These are phyloP conservation scores for Lophotriccus pileatus DNA, from an alignment of 2,797 vertebrate genomes.

Conservation along the genomic window DNA sequence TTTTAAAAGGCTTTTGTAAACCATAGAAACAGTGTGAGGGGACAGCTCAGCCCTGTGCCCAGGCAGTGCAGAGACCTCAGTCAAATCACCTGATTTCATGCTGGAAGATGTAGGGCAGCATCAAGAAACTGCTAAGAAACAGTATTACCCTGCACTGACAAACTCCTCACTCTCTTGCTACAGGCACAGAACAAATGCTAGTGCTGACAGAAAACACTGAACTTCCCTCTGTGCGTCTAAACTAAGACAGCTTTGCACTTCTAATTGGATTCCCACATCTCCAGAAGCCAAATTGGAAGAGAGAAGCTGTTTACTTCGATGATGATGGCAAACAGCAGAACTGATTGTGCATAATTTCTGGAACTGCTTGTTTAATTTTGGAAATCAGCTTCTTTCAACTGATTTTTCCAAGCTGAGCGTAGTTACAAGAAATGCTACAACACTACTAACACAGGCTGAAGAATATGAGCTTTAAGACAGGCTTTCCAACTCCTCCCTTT, in stretches of 20 bases:
- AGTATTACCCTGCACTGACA: neutral
- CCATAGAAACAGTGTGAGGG: neutral
- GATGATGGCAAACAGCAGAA: constrained; percentile 19
- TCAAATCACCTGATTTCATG: neutral
- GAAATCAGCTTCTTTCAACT: neutral
- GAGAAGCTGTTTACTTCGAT: neutral
- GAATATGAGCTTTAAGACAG: neutral
- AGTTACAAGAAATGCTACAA: neutral
- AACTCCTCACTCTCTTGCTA: neutral
- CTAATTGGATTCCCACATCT: neutral
- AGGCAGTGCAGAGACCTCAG: neutral
- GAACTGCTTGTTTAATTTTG: neutral
- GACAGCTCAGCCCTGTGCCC: neutral
- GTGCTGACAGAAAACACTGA: neutral
- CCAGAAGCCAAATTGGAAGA: neutral
- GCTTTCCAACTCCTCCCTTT: neutral
- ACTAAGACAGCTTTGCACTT: neutral
- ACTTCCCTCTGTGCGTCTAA: neutral
- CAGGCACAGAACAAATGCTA: accelerated
- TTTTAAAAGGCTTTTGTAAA: neutral
- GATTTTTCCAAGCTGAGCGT: neutral
- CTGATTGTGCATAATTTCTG: neutral
- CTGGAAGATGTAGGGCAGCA: neutral
- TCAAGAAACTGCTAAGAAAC: neutral
- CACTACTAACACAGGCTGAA: neutral